Conservation (phyloP, 2,797 vertebrate genomes). For the Cirrhinus mrigala region DNA sequence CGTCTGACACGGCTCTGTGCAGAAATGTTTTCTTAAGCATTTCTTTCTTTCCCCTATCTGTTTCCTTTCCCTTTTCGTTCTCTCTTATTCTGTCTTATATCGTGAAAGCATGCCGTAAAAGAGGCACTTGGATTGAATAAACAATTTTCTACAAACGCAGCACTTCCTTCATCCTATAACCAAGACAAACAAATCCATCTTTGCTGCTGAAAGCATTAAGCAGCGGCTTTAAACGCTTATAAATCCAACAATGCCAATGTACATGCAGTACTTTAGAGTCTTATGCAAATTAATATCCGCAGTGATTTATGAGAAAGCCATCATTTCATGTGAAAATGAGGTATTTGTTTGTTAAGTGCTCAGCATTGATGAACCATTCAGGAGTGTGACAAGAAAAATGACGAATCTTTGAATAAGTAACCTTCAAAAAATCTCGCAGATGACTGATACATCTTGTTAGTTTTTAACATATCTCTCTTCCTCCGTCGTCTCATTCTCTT, state of each 20-base stretch:
- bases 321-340: slow-evolving; percentile 19
- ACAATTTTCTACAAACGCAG: slow-evolving; percentile 45
- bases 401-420: slow-evolving; percentile 15
- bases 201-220: slow-evolving; percentile 30
- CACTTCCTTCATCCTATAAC: slow-evolving; percentile 44
- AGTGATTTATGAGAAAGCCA: slow-evolving; percentile 26
- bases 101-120: slow-evolving; percentile 35
- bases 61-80: not conserved
- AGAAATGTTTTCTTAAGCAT: slow-evolving; percentile 58
- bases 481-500: not conserved
- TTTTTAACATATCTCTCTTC: not conserved
- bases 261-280: slow-evolving; percentile 11
- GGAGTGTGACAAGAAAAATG: slow-evolving; percentile 41
- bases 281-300: slow-evolving; percentile 36
- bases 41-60: slow-evolving; percentile 15
- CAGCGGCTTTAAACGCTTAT: slow-evolving; percentile 32
- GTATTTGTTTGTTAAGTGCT: slow-evolving; percentile 37
- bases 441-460: slow-evolving; percentile 50
- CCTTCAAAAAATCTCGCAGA: slow-evolving; percentile 14
- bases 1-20: slow-evolving; percentile 54
- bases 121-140: slow-evolving; percentile 38
- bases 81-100: slow-evolving; percentile 11
- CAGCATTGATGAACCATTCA: slow-evolving; percentile 44
- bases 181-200: slow-evolving; percentile 35
- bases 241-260: slow-evolving; percentile 46